Conservation (phyloP, 2,113 vertebrate genomes). For the Sus scrofa region T2T-Sscrofa CM000813.6:51037001-51037500, state of each 20-base stretch:
- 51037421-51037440: conserved; percentile 35
- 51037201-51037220: conserved; percentile 67
- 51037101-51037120: conserved; percentile 78
- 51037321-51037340: conserved; percentile 43
- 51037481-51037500: not conserved
- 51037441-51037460: not conserved
- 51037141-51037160: conserved; percentile 72
- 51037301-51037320: conserved; percentile 63
- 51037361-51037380: conserved; percentile 67
- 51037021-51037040: conserved; percentile 39
- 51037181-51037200: conserved; percentile 73
- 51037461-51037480: not conserved
- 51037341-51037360: conserved; percentile 4
- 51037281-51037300: conserved; percentile 63
- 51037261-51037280: conserved; percentile 44
- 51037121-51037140: conserved; percentile 76
- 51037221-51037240: conserved; percentile 29
- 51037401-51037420: conserved; percentile 30
- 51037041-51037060: conserved; percentile 65
- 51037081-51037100: conserved; percentile 75
- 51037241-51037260: conserved; percentile 50
- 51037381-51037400: conserved; percentile 18
- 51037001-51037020: conserved; percentile 65
- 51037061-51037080: conserved; percentile 73
- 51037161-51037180: conserved; percentile 73